A percentile compares a stretch with the other conserved stretches of the same genome.
These are phyloP conservation scores for Peucedramus taeniatus DNA, from an alignment of 2,113 vertebrate species.

Conservation along the genomic window DNA sequence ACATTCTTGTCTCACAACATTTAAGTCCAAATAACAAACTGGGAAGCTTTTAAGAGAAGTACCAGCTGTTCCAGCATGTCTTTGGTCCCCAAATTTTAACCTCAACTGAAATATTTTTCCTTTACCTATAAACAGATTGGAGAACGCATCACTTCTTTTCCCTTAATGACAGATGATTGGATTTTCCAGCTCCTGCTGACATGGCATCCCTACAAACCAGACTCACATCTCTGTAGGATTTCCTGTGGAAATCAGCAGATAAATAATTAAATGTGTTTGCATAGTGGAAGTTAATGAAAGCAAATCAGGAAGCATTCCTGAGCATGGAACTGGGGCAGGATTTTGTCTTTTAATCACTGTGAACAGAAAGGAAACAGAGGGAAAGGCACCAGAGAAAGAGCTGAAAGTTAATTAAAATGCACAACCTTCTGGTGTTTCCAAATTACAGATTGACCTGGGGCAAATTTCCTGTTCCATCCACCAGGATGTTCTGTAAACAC, in stretches of 20 bases:
- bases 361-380: neutral
- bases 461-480: neutral
- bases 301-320: neutral
- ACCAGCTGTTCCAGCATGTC: neutral
- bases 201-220: neutral
- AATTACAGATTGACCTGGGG: neutral
- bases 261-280: slow-evolving; percentile 39
- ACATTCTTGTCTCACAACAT: neutral
- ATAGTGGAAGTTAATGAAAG: slow-evolving; percentile 20
- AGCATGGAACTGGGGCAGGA: neutral
- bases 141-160: neutral
- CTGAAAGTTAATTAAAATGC: slow-evolving; percentile 33
- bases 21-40: neutral
- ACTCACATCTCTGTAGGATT: neutral
- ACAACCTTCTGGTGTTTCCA: slow-evolving; percentile 18
- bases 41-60: neutral
- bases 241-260: slow-evolving; percentile 20
- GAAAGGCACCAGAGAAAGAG: neutral
- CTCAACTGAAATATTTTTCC: neutral
- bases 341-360: slow-evolving; percentile 21
- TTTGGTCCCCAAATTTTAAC: neutral
- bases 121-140: neutral
- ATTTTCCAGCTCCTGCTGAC: slow-evolving; percentile 6
- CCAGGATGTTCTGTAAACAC: neutral
- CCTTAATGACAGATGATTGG: neutral